phyloP scores from a whole-genome alignment of 2,113 vertebrate species.

The Chlorodrepanis virens region DNA sequence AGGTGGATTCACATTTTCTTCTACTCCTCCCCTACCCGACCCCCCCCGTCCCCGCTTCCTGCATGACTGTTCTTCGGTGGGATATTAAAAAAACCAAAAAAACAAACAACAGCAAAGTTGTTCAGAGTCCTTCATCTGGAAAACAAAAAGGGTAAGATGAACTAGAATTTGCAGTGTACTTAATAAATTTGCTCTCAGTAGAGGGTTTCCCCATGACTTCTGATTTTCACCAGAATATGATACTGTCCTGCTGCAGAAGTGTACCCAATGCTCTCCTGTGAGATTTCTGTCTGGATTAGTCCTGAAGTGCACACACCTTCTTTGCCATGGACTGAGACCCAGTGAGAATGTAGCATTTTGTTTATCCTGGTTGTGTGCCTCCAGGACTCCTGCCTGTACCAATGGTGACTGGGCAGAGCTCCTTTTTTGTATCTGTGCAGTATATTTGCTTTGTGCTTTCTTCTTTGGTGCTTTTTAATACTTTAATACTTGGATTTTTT shows the following conservation, averaged over 20 bases:
- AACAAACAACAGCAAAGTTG: neutral
- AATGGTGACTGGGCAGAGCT: conserved; percentile 46
- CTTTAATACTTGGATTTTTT: conserved; percentile 66
- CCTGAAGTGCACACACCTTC: conserved; percentile 63
- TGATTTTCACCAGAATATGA: conserved; percentile 15
- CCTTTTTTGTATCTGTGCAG: conserved; percentile 69
- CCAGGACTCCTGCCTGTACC: conserved; percentile 64
- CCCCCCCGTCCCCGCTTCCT: neutral
- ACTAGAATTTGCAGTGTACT: neutral
- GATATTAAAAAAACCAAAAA: neutral
- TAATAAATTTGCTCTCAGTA: neutral
- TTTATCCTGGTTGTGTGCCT: conserved; percentile 59
- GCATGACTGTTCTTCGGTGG: neutral
- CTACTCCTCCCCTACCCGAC: neutral
- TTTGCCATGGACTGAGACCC: conserved; percentile 72
- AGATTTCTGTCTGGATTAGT: conserved; percentile 53
- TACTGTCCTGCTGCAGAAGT: conserved; percentile 48
- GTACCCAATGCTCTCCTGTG: conserved; percentile 57
- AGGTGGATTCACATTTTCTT: neutral
- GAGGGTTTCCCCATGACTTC: neutral
- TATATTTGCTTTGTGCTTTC: conserved; percentile 72
- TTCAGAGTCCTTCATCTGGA: neutral
- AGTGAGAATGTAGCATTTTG: conserved; percentile 80
- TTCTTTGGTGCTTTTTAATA: conserved; percentile 70
- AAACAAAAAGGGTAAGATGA: neutral